Base-by-base conservation (phyloP, 2,888 invertebrate genomes). In the Hanleya hanleyi region DNA sequence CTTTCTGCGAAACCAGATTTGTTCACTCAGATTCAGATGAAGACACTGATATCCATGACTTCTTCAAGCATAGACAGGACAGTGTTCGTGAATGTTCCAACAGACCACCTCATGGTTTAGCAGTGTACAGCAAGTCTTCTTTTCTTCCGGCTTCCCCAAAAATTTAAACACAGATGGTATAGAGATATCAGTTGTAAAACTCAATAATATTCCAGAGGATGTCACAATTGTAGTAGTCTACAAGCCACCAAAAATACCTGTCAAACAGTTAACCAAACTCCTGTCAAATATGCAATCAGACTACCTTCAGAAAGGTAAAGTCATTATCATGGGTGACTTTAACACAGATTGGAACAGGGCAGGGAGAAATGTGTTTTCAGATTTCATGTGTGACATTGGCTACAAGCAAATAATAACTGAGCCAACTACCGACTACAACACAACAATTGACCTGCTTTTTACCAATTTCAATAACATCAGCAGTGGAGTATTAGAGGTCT, bases 1-100 rank as follows among this genome's bases (percentile, higher is more conserved):
- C 70, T 33, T 76, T 64, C 41, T 73, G 73, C 65, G 73, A 76
- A 76, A 73, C 73, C 7, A 70, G 70, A 47, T 71, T 74, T n/a
- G 7, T 15, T 15, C 5, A n/a, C 4, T 37, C 6, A 15, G 66
- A 38, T 37, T 9, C 66, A 29, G 47, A 68, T 22, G 33, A 22
- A 26, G 49, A 62, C 41, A 68, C 36, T 12, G 7, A 64, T 7
- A 47, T 73, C 18, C 35, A 33, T 33, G 64, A 65, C 22, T 57
- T 57, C 57, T 22, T 15, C 22, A 9, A 57, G 22, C 22, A 57
- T 22, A 57, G 57, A 57, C 57, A 57, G 7, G 9, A 57, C 36
- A 50, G 18, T 33, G 69, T 35, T 22, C 49, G 35, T 15, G 61
- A 57, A 50, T 50, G 50, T 35, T 64, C 50, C 41, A 71, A 3